Evolutionary conservation across 2,113 vertebrate species (phyloP), one percentile per base, ranked within the genome.

Genomic region (Toxotes jaculatrix): DNA sequence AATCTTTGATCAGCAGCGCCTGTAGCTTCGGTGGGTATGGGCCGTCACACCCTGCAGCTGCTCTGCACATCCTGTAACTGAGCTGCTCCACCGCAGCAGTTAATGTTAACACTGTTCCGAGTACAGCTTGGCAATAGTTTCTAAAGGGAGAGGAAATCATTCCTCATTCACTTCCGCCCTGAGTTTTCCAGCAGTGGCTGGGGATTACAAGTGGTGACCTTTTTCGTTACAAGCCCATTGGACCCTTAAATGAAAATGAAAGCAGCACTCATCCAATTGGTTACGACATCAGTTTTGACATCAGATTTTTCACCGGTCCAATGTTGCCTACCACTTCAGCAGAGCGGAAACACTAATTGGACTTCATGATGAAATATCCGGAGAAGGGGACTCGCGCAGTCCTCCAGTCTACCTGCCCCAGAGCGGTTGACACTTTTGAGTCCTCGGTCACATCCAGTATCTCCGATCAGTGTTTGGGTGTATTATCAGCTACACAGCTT

Each of bases 231-330:
- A 53, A 79, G 79, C 70, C 67, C 84, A 63, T 13, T 47, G 82
- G 87, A 83, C 73, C 79, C 68, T 80, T 77, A 77, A 87, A 86
- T 77, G 75, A 84, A 87, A 90, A 80, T 31, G 68, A 83, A 81
- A 83, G 74, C 82, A 38, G 21, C 83, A 47, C 72, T 88, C 66
- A 74, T 45, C 67, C 80, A 57, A 5, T 84, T 63, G 81, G 78
- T 71, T 66, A 43, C 12, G 4, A 64, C 64, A 74, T 77, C 59
- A 74, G 32, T 80, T 86, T 57, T 16, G 68, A 70, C 43, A 65
- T 80, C 56, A 79, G 38, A 74, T 71, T 66, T 77, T 80, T 76
- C 31, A 27, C 32, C 0, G 19, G 12, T 53, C 66, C 51, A 65
- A 79, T 69, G 63, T 82, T 51, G 68, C 56, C 73, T 49, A 49